Evolutionary conservation across 2,888 invertebrate genomes (phyloP), one percentile per base, ranked within the genome.

Genomic region (Lithophane semibrunnea): DNA sequence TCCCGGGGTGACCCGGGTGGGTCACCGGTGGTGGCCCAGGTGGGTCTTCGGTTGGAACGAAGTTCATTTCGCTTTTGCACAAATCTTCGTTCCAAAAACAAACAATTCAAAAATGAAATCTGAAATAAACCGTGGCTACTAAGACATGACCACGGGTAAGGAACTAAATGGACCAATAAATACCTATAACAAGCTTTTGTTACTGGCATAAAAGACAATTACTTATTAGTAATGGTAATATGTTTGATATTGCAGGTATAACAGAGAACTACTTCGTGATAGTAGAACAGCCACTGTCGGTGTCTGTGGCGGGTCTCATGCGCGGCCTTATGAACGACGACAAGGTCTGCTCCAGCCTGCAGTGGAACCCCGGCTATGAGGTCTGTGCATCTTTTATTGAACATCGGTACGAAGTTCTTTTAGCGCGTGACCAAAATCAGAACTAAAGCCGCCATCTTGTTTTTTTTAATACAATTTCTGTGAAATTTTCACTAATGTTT

Each of bases 211-310:
- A 10, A 44, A 44, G 10, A 44, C 44, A 10, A 44, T 44, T 44
- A 49, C 2, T 52, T 18, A 7, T 52, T 18, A 7, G 2, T 52
- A 18, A 65, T 65, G 29, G n/a, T 47, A 16, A 21, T 8, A 47
- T 60, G 18, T 44, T 63, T 64, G 8, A 44, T 58, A 21, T 70
- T 0, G 87, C 89, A 97, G 97, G 98, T 56, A 97, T 99, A 82
- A 99, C 99, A 0, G 98, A 98, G 67, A 98, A 98, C 90, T 99
- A 98, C 94, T 98, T 98, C 91, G 97, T 99, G 78, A 97, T 99
- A 73, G 97, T 99, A 61, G 99, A 99, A 91, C 99, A 99, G 94
- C 99, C 99, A 0, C 89, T 99, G 67, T 97, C 98, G 3, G 96
- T 99, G 37, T 98, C 98, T 0, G 88, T 98, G 3, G 94, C 97